Evolutionary conservation across 2,113 vertebrate species (phyloP).

Genomic region (Formicarius rufipectus): DNA sequence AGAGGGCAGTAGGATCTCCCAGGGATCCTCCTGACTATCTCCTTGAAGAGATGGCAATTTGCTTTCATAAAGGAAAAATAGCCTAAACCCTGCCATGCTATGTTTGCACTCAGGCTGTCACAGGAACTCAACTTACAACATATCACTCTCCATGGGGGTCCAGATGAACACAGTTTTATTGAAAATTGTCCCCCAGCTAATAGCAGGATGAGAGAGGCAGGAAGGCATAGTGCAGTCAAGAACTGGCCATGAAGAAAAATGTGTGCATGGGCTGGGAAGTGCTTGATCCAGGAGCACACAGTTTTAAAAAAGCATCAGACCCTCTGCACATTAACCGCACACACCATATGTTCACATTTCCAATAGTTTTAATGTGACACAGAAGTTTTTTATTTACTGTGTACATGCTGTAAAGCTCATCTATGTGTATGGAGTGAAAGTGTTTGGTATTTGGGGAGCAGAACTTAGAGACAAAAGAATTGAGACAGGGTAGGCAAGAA

Average conservation of each 20-base stretch:
- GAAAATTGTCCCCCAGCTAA: too few species aligned
- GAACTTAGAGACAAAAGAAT: not conserved
- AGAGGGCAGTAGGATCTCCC: not conserved
- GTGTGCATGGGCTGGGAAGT: not conserved
- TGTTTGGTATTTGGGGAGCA: not conserved
- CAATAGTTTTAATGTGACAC: not conserved
- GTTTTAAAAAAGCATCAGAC: not conserved
- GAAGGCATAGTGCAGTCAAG: not conserved
- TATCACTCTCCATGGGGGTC: too few species aligned
- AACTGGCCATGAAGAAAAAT: fast-evolving
- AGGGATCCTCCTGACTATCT: not conserved
- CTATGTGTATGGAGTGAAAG: not conserved
- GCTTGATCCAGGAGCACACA: not conserved
- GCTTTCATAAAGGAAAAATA: not conserved
- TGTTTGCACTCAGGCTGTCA: too few species aligned
- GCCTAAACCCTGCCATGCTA: too few species aligned
- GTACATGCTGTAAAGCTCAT: not conserved
- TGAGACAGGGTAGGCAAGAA: not conserved
- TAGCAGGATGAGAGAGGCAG: not conserved
- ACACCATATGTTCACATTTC: not conserved
- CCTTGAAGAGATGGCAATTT: not conserved
- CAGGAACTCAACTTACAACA: too few species aligned
- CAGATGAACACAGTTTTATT: too few species aligned
- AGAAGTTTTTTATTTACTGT: not conserved
- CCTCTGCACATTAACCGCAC: not conserved